phyloP scores from a whole-genome alignment of 2,113 vertebrate species.

The Lonchura striata region DNA sequence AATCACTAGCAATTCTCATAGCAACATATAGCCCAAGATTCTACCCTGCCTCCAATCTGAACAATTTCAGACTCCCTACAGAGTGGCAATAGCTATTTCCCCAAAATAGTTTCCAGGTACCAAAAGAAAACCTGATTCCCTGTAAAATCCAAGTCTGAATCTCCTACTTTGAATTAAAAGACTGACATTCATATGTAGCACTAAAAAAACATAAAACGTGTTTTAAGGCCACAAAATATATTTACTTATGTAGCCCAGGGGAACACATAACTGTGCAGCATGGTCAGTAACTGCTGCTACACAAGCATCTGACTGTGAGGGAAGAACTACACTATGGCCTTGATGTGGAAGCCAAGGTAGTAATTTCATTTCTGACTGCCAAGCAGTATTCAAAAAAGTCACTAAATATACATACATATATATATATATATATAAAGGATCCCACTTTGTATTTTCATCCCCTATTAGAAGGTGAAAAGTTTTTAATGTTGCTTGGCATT shows the following conservation, averaged over 20 bases:
- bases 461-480: background rate
- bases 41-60: background rate
- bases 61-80: background rate
- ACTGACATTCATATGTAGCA: background rate
- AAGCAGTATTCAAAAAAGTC: background rate
- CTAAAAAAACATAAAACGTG: background rate
- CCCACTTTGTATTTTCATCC: background rate
- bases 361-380: background rate
- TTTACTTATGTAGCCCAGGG: background rate
- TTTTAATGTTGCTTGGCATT: background rate
- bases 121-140: background rate
- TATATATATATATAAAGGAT: background rate
- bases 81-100: background rate
- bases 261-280: background rate
- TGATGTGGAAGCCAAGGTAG: background rate
- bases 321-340: background rate
- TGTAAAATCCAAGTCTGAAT: background rate
- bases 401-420: background rate
- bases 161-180: background rate
- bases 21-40: background rate
- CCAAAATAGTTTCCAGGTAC: background rate
- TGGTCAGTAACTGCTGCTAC: background rate
- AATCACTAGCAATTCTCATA: background rate
- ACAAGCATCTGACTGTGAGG: background rate
- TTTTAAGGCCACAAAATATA: background rate